Conservation (phyloP, 2,888 invertebrate species). For the Metalampra italica region DNA sequence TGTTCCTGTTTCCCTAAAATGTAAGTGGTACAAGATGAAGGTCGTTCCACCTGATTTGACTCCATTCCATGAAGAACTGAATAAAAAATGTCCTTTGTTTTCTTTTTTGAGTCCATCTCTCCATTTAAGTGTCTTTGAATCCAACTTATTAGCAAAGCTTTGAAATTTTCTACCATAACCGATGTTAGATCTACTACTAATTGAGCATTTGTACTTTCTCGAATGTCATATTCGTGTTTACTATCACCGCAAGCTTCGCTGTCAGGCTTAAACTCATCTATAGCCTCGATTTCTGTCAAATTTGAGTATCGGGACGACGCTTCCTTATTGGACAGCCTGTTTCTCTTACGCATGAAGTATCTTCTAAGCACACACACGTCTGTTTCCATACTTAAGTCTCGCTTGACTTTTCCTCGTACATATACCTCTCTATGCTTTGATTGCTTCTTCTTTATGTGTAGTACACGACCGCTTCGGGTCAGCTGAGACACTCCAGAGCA, state of each 20-base stretch:
- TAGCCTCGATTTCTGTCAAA: conserved; percentile 35
- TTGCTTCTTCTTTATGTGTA: conserved; percentile 33
- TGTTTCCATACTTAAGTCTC: conserved; percentile 61
- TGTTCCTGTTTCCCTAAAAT: conserved; percentile 32
- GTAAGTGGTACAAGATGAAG: conserved; percentile 45
- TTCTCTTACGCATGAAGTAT: conserved; percentile 40
- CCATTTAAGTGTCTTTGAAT: conserved; percentile 43
- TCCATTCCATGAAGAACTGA: conserved; percentile 41
- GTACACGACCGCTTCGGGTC: conserved; percentile 33
- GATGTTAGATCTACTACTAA: conserved; percentile 37
- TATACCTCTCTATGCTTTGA: conserved; percentile 30
- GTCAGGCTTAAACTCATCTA: conserved; percentile 34
- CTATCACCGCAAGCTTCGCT: conserved; percentile 48
- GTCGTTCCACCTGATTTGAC: conserved; percentile 19
- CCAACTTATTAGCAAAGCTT: conserved; percentile 46
- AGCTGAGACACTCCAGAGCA: conserved; percentile 40
- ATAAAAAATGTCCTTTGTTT: conserved; percentile 44
- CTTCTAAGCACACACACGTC: conserved; percentile 53
- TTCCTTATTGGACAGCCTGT: conserved; percentile 27
- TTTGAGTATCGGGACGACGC: conserved; percentile 32
- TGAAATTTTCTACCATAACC: conserved; percentile 52
- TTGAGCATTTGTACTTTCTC: conserved; percentile 16
- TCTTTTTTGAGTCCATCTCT: conserved; percentile 39
- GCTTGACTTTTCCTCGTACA: conserved; percentile 36
- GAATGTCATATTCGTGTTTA: conserved; percentile 15